Conservation (phyloP, 2,797 vertebrate genomes). For the Tinamus major region DNA sequence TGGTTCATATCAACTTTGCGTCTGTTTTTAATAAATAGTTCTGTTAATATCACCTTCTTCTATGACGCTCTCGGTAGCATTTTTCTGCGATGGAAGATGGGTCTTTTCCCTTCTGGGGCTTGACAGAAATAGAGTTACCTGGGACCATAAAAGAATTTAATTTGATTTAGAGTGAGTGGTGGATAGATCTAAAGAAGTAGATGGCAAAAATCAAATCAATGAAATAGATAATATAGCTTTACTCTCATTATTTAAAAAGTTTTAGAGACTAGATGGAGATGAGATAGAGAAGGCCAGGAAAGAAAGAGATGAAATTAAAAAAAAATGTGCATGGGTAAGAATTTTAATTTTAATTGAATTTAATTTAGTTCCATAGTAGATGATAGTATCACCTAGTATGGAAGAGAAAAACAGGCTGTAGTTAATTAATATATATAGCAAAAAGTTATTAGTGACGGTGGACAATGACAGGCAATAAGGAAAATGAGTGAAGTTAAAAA, state of each 20-base stretch:
- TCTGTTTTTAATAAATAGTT: constrained; percentile 34
- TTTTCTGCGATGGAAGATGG: constrained; percentile 5
- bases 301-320: constrained; percentile 11
- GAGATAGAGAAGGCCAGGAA: background rate
- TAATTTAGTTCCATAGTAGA: too few species aligned
- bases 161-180: background rate
- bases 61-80: background rate
- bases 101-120: background rate
- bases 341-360: background rate
- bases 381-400: background rate
- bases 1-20: background rate
- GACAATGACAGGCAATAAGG: background rate
- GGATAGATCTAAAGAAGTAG: background rate
- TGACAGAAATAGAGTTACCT: background rate
- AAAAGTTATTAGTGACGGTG: background rate
- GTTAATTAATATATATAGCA: background rate
- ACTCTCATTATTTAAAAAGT: background rate
- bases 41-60: constrained; percentile 11
- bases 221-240: background rate
- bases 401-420: constrained; percentile 10
- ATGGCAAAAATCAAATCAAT: background rate
- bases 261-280: background rate
- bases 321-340: background rate
- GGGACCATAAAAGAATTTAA: background rate
- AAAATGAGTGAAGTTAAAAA: background rate